These are phyloP conservation scores for Bombus waltoni DNA, from an alignment of 1,140 invertebrate genomes.

Conservation along the genomic window DNA sequence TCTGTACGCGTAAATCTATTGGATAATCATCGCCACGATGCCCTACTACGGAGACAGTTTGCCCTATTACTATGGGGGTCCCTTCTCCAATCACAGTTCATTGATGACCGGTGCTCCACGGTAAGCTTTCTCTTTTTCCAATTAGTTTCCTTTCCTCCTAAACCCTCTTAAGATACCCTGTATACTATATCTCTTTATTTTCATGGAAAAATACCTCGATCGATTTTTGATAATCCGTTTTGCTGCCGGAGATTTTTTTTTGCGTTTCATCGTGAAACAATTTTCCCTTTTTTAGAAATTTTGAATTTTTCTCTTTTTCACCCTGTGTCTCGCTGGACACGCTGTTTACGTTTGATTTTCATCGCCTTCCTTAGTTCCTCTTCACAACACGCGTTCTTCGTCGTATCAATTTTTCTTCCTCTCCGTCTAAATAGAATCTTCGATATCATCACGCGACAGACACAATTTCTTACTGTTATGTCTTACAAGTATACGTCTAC, in stretches of 20 bases:
- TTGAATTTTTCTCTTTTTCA: too few relatives aligned
- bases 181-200: too few relatives aligned
- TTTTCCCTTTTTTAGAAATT: not conserved
- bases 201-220: not conserved
- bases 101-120: conserved; percentile 79
- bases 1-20: not conserved
- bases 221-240: not conserved
- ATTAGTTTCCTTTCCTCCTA: not conserved
- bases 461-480: not conserved
- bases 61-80: conserved; percentile 75
- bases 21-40: conserved; percentile 67
- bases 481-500: not conserved
- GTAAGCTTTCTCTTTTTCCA: conserved; percentile 69
- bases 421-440: not conserved
- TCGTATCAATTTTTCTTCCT: not conserved
- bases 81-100: conserved; percentile 80
- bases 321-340: fast-evolving
- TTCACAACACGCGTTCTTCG: not conserved
- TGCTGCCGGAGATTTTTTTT: too few relatives aligned
- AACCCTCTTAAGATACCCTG: not conserved
- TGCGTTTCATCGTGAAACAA: not conserved
- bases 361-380: not conserved
- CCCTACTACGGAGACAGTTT: conserved; percentile 77
- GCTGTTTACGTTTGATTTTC: not conserved
- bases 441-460: not conserved